Evolutionary conservation across 2,797 vertebrate species (phyloP), one percentile per base, ranked within the genome.

Genomic region (Thaleichthys pacificus): DNA sequence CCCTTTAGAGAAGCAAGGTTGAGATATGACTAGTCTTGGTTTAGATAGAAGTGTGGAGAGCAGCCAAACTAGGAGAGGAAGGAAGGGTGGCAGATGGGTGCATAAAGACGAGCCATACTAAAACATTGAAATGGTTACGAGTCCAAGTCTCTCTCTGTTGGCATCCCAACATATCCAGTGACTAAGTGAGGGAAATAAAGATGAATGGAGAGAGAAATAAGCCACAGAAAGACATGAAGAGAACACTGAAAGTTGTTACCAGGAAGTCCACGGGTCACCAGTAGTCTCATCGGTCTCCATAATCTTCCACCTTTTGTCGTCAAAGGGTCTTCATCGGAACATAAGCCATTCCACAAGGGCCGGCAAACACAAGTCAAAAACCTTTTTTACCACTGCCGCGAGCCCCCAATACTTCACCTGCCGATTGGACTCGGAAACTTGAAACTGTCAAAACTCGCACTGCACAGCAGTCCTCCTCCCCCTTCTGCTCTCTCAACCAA

Each of bases 251-350:
- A 5, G 11, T 24, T 38, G 80, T 66, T 91, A 94, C 93, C 93
- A 92, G 90, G 91, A 93, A 91, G 87, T 86, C 79, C 74, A 82
- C 0, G 77, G 69, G 72, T 91, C 84, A 26, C 70, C 54, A 70
- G 86, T 82, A 42, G 74, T 77, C 77, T 92, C 91, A 80, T 92
- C 91, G 77, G 83, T 82, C 75, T 94, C 93, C 93, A 95, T 94
- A 32, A 62, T 72, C 66, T 66, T 32, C 60, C 1, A 11, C 1
- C n/a, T 75, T 0, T 66, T 62, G 47, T 87, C 81, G 82, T 92
- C 83, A 92, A 74, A 66, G 73, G 90, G 91, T 92, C 66, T 69
- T 88, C 66, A 79, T 32, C 62, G 4, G 70, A 66, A 64, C 12
- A 30, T 2, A 0, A 49, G 0, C 32, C 32, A 15, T 67, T 78